A percentile compares a stretch with the other conserved stretches of the same genome.
phyloP scores from a whole-genome alignment of 1,140 invertebrate genomes.

The Pogonomyrmex barbatus region DNA sequence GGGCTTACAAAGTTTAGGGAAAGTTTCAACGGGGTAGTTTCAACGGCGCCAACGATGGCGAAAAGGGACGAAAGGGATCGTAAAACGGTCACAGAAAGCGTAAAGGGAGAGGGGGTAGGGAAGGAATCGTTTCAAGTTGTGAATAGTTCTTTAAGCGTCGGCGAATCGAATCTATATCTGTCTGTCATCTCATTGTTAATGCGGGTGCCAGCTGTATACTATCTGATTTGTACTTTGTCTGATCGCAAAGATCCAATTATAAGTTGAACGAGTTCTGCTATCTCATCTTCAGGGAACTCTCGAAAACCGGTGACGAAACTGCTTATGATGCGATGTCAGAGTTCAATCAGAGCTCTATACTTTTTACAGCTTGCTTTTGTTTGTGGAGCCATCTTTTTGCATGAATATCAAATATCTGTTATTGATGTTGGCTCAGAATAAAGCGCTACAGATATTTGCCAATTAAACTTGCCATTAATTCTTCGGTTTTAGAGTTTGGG shows the following conservation, averaged over 20 bases:
- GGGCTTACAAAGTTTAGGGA: constrained; percentile 55
- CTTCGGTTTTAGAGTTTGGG: neutral
- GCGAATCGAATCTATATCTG: constrained; percentile 56
- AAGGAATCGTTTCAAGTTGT: constrained; percentile 36
- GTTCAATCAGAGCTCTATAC: constrained; percentile 3
- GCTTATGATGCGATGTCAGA: neutral
- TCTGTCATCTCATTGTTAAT: constrained; percentile 57
- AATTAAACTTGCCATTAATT: neutral
- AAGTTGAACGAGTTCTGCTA: constrained; percentile 67
- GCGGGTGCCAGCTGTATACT: constrained; percentile 16
- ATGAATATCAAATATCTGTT: neutral
- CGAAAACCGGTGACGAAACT: constrained; percentile 9
- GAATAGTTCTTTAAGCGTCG: constrained; percentile 58
- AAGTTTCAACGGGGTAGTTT: constrained; percentile 36
- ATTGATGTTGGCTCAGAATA: neutral
- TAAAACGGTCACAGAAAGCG: neutral
- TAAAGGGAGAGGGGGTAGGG: constrained; percentile 4
- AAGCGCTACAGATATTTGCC: neutral
- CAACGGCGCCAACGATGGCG: constrained; percentile 30
- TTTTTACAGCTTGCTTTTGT: neutral
- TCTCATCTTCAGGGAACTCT: constrained; percentile 24
- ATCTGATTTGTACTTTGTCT: constrained; percentile 61
- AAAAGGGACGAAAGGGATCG: neutral
- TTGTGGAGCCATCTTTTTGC: neutral
- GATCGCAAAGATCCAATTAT: constrained; percentile 69